Evolutionary conservation across 2,888 invertebrate species (phyloP), one percentile per base, ranked within the genome.

Genomic region (Agriopis marginaria): DNA sequence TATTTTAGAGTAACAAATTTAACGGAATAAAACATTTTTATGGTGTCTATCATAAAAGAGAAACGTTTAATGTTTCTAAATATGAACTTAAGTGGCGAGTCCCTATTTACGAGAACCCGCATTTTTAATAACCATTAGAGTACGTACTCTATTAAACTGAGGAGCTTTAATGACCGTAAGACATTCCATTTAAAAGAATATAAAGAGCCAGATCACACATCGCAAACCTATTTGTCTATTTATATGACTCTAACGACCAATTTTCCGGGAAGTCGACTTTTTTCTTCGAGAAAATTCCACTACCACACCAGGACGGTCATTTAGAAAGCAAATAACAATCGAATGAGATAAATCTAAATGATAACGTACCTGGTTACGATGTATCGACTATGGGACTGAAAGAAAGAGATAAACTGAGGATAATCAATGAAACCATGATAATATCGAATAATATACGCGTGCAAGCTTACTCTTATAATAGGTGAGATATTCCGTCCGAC

Each of bases 31-130:
- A 67, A 64, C 58, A 17, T 69, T 74, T 77, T 79, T 78, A 82
- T 71, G 73, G 75, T 62, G 49, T 65, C 68, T 56, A 63, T 71
- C 75, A 80, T 78, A 76, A 79, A 80, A 76, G 66, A 66, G 62
- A 72, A 76, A 62, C 68, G 66, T 74, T 78, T 76, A 74, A 75
- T 76, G 70, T 75, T 61, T 74, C 75, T 73, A 74, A 76, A 77
- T 76, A 77, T 71, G 75, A 75, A 74, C 74, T 66, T 63, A 70
- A 77, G 77, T 74, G 70, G 72, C 49, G 58, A 68, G 67, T 65
- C 17, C 17, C 17, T 23, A 73, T 75, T 74, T 73, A 76, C 60
- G 72, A 73, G 61, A 60, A 62, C 73, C 74, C 71, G 72, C 69
- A 73, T 71, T 72, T 67, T 70, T 68, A 70, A 76, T 55, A 71